Conservation (phyloP, 2,797 vertebrate species). For the Halcyon chelicuti region DNA sequence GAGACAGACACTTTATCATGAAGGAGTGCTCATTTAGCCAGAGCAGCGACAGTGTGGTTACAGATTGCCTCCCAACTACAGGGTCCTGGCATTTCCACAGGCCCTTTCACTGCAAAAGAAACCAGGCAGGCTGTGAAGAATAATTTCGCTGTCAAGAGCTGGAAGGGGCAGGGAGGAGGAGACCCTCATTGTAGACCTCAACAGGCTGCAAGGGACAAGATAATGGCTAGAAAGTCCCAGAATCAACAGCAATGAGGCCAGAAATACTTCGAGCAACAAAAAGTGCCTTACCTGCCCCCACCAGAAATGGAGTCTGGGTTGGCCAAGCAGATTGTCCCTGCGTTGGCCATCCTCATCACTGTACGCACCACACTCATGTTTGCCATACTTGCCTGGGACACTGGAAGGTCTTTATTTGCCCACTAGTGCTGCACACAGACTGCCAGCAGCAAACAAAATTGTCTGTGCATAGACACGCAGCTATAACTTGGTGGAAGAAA, state of each 20-base stretch:
- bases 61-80: background rate
- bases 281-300: background rate
- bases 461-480: background rate
- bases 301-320: background rate
- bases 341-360: rapidly evolving
- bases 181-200: background rate
- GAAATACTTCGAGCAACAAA: background rate
- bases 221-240: background rate
- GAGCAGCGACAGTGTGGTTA: background rate
- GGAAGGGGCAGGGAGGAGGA: background rate
- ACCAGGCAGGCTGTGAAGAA: background rate
- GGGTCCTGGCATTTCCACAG: background rate
- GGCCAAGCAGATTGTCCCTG: background rate
- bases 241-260: background rate
- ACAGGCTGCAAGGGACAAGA: background rate
- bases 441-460: background rate
- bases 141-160: background rate
- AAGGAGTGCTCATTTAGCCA: background rate
- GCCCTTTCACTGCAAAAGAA: background rate
- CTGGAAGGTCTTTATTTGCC: background rate
- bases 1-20: background rate
- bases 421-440: background rate
- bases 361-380: background rate
- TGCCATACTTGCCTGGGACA: background rate
- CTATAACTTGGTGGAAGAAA: background rate